phyloP scores from a whole-genome alignment of 1,140 invertebrate species.

The Chironomus striatipennis region DNA sequence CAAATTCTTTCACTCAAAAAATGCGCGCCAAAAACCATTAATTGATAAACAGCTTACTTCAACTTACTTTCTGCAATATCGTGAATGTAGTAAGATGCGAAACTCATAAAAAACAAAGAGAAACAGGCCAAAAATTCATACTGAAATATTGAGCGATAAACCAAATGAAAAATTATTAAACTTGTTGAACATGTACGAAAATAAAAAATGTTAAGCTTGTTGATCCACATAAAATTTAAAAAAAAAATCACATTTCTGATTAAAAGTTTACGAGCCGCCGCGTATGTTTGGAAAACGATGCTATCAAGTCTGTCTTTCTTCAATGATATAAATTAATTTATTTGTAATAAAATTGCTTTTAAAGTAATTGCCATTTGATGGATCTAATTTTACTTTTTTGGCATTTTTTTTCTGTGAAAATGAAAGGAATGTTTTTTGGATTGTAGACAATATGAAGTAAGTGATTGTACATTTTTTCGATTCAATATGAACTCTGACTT shows the following conservation, averaged over 20 bases:
- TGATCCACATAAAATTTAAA: too few species aligned
- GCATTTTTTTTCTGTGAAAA: not conserved
- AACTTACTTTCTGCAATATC: too few species aligned
- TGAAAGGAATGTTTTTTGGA: too few species aligned
- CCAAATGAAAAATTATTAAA: too few species aligned
- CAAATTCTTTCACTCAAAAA: not conserved
- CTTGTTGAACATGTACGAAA: too few species aligned
- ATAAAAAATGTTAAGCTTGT: too few species aligned
- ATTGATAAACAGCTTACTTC: not conserved
- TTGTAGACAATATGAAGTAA: too few species aligned
- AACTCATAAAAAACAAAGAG: too few species aligned
- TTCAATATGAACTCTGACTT: conserved; percentile 1
- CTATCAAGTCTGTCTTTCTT: not conserved
- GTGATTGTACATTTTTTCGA: not conserved
- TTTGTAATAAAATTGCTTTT: not conserved
- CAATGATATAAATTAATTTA: not conserved
- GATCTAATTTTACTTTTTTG: not conserved
- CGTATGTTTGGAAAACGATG: not conserved
- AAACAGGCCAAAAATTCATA: too few species aligned
- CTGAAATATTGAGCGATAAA: too few species aligned
- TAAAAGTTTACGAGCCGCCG: not conserved
- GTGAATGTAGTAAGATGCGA: too few species aligned
- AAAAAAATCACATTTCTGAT: too few species aligned
- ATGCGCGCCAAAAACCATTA: not conserved
- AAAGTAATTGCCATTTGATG: not conserved